Evolutionary conservation across 1,140 invertebrate genomes (phyloP), one percentile per base, ranked within the genome.

Genomic region (Prorops nasuta): DNA sequence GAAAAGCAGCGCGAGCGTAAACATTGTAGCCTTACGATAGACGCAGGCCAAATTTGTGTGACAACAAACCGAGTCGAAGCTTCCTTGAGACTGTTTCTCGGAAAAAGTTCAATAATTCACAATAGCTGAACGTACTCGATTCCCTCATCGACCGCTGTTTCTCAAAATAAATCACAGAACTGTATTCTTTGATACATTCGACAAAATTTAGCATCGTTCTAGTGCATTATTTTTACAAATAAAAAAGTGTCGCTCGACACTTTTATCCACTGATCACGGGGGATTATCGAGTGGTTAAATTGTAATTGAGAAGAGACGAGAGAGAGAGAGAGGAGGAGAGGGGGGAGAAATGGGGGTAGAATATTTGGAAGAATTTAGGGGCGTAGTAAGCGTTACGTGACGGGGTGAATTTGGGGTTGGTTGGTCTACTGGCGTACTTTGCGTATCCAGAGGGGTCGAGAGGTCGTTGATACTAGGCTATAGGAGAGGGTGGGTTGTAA

Each of bases 401-500:
- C n/a, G n/a, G 24, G 24, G 24, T 4, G 10, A 52, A 49, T 50
- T 60, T 44, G 57, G 58, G 60, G 54, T 52, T 68, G 56, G 60
- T 59, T 68, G 72, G 60, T 68, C 67, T 66, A 71, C 63, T 77
- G 69, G 64, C 72, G 73, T 64, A 76, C 66, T 69, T 70, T 56
- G 58, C 58, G 51, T 54, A 50, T 64, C 59, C 39, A 45, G 36
- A 58, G 63, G 70, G 71, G 65, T 67, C 62, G 66, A 57, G 66
- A 64, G 74, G 69, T 74, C 67, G 67, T 73, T 76, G 72, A 73
- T 74, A 70, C 68, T 53, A 40, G 22, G 37, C 17, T 46, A 39
- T 10, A 32, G 49, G 51, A 48, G 17, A 20, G 58, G 45, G 7
- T 34, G 49, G 42, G 44, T 42, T n/a, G n/a, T n/a, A n/a, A n/a